A percentile compares a stretch with the other conserved stretches of the same genome.
Conservation (phyloP, 2,888 invertebrate genomes). For the Amiota mariae region DNA sequence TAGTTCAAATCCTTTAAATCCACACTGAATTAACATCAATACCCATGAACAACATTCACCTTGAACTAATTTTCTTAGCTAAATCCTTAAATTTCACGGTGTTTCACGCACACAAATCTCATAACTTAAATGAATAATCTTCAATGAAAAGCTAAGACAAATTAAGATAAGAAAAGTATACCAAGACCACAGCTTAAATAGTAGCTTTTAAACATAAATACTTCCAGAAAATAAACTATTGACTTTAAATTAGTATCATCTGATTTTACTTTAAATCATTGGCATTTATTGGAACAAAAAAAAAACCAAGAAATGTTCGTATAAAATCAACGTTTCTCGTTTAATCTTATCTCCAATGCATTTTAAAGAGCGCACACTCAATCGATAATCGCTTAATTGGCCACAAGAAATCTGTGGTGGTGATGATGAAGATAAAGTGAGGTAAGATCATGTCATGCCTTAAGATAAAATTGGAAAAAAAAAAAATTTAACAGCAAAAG, state of each 20-base stretch:
- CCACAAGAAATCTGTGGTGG: slow-evolving; percentile 32
- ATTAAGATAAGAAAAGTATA: no score
- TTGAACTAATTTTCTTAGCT: not conserved
- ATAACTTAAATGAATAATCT: no score
- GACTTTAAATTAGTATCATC: no score
- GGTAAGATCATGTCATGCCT: slow-evolving; percentile 9
- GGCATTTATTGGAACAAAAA: not conserved
- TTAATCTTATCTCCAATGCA: not conserved
- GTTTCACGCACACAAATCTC: not conserved
- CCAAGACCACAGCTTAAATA: no score
- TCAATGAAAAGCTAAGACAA: no score
- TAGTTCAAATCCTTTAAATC: no score
- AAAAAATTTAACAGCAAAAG: not conserved
- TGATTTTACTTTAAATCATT: no score
- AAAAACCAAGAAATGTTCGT: not conserved
- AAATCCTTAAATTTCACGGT: slow-evolving; percentile 22
- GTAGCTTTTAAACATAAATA: no score
- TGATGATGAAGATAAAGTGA: slow-evolving; percentile 30
- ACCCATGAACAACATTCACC: no score
- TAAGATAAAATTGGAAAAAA: slow-evolving; percentile 11
- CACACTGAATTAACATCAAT: no score
- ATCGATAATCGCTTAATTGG: slow-evolving; percentile 38
- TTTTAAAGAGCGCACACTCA: slow-evolving; percentile 23
- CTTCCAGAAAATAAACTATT: no score
- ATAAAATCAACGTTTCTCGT: slow-evolving; percentile 15